These are phyloP conservation scores for Salvelinus fontinalis DNA, from an alignment of 2,113 vertebrate genomes.

Conservation along the genomic window DNA sequence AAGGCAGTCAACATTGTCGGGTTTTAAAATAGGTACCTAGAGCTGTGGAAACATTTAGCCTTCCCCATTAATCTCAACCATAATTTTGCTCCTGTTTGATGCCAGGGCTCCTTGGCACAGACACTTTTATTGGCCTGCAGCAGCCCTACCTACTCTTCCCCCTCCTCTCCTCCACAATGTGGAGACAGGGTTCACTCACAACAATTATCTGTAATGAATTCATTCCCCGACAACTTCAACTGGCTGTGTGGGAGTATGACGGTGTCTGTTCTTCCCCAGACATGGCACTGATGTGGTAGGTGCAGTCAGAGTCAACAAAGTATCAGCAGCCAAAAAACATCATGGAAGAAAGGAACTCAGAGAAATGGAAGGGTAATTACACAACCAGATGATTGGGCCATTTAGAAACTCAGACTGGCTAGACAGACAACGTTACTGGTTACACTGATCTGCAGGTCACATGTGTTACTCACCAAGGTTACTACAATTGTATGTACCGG, in stretches of 20 bases:
- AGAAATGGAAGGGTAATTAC: too few species aligned
- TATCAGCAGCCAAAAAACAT: too few species aligned
- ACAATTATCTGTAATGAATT: constrained; percentile 14
- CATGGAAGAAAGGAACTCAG: too few species aligned
- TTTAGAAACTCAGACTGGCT: too few species aligned
- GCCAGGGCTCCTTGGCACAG: background rate
- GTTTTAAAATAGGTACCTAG: constrained; percentile 1
- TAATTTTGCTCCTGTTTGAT: constrained; percentile 24
- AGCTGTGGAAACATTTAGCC: constrained; percentile 33
- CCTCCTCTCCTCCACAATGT: background rate
- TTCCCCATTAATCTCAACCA: constrained; percentile 22
- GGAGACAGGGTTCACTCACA: background rate
- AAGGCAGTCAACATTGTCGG: background rate
- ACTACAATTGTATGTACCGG: too few species aligned
- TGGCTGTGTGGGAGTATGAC: background rate
- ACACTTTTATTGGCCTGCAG: background rate
- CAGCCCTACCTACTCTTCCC: background rate
- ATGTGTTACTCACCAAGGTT: too few species aligned
- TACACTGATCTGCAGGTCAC: too few species aligned
- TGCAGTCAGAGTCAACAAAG: too few species aligned
- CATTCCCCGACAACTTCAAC: background rate
- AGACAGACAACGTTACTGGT: too few species aligned
- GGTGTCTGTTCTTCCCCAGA: background rate
- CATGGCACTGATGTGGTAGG: too few species aligned
- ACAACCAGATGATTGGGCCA: too few species aligned